Evolutionary conservation across 2,888 invertebrate genomes (phyloP).

Genomic region (Dicyrtomina minuta): DNA sequence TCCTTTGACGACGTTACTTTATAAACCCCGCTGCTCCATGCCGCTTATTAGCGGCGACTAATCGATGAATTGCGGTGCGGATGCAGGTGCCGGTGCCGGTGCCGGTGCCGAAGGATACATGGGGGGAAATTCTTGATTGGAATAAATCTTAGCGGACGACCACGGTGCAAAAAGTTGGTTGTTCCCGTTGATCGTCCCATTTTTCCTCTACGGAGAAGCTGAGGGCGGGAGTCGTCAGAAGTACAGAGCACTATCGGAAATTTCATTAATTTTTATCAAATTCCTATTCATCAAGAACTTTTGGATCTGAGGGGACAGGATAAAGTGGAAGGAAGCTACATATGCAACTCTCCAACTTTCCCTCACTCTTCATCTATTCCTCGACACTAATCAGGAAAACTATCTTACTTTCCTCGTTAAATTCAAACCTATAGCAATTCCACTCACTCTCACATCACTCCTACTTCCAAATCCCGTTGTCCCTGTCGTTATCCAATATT

Average conservation of each 20-base stretch:
- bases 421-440: neutral
- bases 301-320: slow-evolving; percentile 20
- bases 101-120: too few species aligned
- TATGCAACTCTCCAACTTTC: slow-evolving; percentile 13
- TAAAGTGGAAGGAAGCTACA: slow-evolving; percentile 13
- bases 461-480: neutral
- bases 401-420: neutral
- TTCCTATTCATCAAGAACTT: slow-evolving; percentile 37
- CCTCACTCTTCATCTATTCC: neutral
- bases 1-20: too few species aligned
- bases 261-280: slow-evolving; percentile 46
- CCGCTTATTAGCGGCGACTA: too few species aligned
- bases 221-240: slow-evolving; percentile 20
- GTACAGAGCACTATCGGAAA: slow-evolving; percentile 5
- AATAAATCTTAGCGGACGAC: slow-evolving; percentile 51
- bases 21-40: too few species aligned
- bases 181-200: slow-evolving; percentile 51
- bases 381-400: neutral
- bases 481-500: too few species aligned
- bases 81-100: too few species aligned
- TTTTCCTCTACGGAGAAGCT: slow-evolving; percentile 46
- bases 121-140: slow-evolving; percentile 49
- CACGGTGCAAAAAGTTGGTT: slow-evolving; percentile 49
- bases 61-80: too few species aligned
- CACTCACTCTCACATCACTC: neutral